These are phyloP conservation scores for Macrosiphum euphorbiae DNA, from an alignment of 2,888 invertebrate species.

Conservation along the genomic window DNA sequence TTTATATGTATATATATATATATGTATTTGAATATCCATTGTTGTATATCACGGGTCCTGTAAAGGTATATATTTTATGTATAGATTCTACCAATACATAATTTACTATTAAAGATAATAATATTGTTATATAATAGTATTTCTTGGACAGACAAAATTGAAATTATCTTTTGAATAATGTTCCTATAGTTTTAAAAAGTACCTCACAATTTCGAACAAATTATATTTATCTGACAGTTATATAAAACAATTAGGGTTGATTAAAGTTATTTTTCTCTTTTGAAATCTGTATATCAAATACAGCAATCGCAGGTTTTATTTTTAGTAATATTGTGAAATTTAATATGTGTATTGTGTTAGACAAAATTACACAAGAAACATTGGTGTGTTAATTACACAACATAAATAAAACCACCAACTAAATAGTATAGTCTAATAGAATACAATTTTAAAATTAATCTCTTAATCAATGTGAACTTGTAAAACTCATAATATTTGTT, in stretches of 20 bases:
- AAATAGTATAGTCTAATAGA: slow-evolving; percentile 34
- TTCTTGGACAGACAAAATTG: not conserved
- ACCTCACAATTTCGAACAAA: not conserved
- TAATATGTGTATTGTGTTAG: slow-evolving; percentile 4
- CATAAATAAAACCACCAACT: slow-evolving; percentile 28
- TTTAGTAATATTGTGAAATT: not conserved
- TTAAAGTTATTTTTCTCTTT: not conserved
- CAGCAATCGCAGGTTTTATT: not conserved
- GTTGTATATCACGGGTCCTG: not conserved
- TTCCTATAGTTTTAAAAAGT: not conserved
- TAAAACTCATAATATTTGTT: not conserved
- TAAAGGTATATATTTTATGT: not conserved
- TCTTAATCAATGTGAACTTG: slow-evolving; percentile 2
- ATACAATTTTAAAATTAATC: slow-evolving; percentile 44
- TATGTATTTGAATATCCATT: not conserved
- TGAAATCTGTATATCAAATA: not conserved
- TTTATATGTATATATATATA: not conserved
- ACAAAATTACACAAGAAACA: slow-evolving; percentile 18
- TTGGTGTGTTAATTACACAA: not conserved
- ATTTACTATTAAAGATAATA: not conserved
- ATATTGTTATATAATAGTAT: not conserved
- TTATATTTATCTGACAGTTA: not conserved
- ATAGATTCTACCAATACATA: not conserved
- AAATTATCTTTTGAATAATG: not conserved
- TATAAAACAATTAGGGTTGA: not conserved